phyloP scores from a whole-genome alignment of 2,113 vertebrate species.

The Solenodon paradoxus region DNA sequence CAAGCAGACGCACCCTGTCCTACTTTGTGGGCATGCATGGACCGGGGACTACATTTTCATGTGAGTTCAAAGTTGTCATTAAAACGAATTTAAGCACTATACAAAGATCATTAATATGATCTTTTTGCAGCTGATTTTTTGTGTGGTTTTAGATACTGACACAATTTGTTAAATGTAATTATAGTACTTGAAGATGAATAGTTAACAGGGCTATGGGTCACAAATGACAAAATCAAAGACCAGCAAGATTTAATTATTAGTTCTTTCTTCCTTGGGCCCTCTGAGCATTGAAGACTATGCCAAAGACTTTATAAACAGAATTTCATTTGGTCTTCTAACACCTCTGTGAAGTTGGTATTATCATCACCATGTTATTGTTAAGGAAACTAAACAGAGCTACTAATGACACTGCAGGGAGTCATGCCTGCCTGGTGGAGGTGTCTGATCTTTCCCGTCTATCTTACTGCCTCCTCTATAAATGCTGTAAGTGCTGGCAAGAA shows the following conservation, averaged over 20 bases:
- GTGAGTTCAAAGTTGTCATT: background rate
- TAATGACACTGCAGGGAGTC: background rate
- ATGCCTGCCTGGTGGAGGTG: rapidly evolving
- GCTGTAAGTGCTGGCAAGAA: background rate
- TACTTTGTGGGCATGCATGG: background rate
- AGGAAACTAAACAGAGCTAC: background rate
- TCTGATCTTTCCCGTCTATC: background rate
- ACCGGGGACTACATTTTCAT: background rate
- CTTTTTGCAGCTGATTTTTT: background rate
- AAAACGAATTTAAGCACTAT: background rate
- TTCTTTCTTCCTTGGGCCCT: background rate
- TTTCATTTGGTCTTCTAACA: background rate
- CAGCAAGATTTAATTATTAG: background rate
- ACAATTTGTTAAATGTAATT: background rate
- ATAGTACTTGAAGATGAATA: background rate
- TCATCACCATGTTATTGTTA: background rate
- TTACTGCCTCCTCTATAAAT: no score
- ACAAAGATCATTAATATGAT: background rate
- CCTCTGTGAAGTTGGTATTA: background rate
- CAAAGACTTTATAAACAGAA: background rate
- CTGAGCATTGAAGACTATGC: background rate
- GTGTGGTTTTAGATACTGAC: background rate
- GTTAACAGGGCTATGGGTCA: background rate
- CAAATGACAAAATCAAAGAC: background rate
- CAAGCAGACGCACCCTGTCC: background rate